phyloP scores from a whole-genome alignment of 2,888 invertebrate genomes.

The Dimorphilus gyrociliatus region DNA sequence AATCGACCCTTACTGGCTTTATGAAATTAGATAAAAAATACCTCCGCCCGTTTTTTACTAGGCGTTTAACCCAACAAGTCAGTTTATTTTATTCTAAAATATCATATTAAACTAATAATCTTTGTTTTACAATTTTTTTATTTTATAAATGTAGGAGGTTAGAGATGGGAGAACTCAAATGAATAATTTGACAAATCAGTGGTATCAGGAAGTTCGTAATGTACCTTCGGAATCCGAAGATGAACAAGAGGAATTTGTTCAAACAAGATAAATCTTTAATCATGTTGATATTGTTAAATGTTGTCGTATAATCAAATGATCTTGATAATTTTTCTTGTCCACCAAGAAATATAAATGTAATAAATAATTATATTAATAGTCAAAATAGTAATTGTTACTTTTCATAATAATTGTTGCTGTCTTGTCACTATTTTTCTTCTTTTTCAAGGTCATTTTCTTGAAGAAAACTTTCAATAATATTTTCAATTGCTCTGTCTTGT shows the following conservation, averaged over 20 bases:
- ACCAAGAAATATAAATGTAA: no score
- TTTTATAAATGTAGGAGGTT: constrained; percentile 51
- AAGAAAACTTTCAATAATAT: no score
- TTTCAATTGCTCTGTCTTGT: no score
- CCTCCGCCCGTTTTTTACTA: constrained; percentile 85
- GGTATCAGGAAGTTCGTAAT: constrained; percentile 72
- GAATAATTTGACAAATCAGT: constrained; percentile 85
- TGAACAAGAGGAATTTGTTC: constrained; percentile 18
- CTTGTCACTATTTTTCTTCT: no score
- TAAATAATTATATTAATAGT: no score
- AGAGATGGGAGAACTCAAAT: constrained; percentile 91
- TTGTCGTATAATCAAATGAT: no score
- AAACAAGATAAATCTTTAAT: no score
- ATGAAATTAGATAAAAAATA: constrained; percentile 79
- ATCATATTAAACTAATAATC: constrained; percentile 1
- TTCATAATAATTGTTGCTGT: no score
- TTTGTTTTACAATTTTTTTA: constrained; percentile 1
- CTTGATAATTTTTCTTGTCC: no score
- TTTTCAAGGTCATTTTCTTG: no score
- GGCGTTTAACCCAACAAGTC: constrained; percentile 83
- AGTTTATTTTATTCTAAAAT: constrained; percentile 8
- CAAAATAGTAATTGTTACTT: no score
- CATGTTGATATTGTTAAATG: no score
- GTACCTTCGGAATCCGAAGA: constrained; percentile 25
- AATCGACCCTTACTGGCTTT: constrained; percentile 59